phyloP scores from a whole-genome alignment of 2,888 invertebrate species.

The Drosophila greeni region DNA sequence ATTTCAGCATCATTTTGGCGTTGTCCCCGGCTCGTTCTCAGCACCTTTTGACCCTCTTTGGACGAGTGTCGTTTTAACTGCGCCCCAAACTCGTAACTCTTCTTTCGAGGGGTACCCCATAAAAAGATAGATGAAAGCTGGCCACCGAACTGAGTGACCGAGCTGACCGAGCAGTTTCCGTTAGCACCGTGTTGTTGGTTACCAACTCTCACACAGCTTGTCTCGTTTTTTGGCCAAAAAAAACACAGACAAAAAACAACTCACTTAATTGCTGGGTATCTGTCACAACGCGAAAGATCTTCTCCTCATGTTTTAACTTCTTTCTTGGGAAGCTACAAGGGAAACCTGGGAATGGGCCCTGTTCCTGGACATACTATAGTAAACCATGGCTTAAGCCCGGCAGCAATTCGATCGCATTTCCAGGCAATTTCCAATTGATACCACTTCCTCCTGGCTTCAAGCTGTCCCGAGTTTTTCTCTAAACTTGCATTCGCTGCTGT shows the following conservation, averaged over 20 bases:
- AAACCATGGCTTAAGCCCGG: too few species aligned
- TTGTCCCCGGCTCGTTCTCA: constrained; percentile 59
- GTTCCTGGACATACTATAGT: not conserved
- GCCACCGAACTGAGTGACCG: constrained; percentile 43
- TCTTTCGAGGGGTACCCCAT: constrained; percentile 39
- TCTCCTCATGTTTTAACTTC: constrained; percentile 5
- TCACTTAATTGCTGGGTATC: constrained; percentile 32
- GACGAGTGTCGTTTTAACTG: constrained; percentile 51
- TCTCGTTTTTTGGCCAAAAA: constrained; percentile 22
- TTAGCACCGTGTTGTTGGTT: constrained; percentile 39
- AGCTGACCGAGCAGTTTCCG: constrained; percentile 55
- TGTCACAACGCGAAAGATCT: constrained; percentile 32
- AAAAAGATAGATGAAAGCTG: constrained; percentile 67
- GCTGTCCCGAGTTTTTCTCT: not conserved
- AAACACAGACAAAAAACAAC: not conserved
- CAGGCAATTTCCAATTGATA: constrained; percentile 35
- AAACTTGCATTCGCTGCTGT: constrained; percentile 10
- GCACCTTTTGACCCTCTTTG: constrained; percentile 69
- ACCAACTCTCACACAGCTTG: constrained; percentile 15
- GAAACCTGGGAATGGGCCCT: not conserved
- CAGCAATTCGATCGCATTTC: constrained; percentile 36
- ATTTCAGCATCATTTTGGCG: constrained; percentile 48
- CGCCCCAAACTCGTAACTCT: constrained; percentile 53
- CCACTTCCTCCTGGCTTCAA: constrained; percentile 60
- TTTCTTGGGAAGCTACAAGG: constrained; percentile 17